phyloP scores from a whole-genome alignment of 2,888 invertebrate species.

The Tineola bisselliella region DNA sequence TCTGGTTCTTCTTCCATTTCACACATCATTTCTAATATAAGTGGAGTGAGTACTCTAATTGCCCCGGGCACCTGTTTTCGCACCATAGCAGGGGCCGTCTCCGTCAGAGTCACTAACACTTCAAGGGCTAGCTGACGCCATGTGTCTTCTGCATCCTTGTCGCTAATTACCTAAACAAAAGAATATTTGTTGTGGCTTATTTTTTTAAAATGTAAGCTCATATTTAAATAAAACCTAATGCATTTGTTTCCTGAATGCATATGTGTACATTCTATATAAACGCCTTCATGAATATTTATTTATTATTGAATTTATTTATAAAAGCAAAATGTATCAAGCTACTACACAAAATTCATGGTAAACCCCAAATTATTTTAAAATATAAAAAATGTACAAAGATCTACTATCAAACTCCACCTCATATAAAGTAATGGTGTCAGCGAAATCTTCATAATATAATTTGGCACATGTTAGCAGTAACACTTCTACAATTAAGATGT shows the following conservation, averaged over 20 bases:
- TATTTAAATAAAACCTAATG: no score
- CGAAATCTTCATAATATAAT: not conserved
- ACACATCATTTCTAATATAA: conserved; percentile 93
- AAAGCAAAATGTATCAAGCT: no score
- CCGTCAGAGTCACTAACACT: conserved; percentile 85
- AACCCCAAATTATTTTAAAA: no score
- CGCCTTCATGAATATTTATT: no score
- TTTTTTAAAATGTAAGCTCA: no score
- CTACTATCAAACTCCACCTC: not conserved
- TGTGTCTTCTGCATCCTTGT: conserved; percentile 77
- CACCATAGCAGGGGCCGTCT: conserved; percentile 96
- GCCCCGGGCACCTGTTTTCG: conserved; percentile 90
- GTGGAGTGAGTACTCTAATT: conserved; percentile 80
- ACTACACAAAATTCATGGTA: no score
- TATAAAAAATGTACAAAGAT: not conserved
- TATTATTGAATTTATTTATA: no score
- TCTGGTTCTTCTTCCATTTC: conserved; percentile 92
- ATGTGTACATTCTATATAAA: no score
- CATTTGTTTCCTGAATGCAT: no score
- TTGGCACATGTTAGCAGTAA: not conserved
- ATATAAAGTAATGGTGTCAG: not conserved
- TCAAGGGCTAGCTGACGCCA: conserved; percentile 93
- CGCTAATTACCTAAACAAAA: conserved; percentile 47
- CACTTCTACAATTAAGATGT: not conserved
- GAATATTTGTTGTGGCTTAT: no score